A percentile compares a stretch with the other conserved stretches of the same genome.
Evolutionary conservation across 2,113 vertebrate species (phyloP).

Genomic region (Mormyrus iriodes): DNA sequence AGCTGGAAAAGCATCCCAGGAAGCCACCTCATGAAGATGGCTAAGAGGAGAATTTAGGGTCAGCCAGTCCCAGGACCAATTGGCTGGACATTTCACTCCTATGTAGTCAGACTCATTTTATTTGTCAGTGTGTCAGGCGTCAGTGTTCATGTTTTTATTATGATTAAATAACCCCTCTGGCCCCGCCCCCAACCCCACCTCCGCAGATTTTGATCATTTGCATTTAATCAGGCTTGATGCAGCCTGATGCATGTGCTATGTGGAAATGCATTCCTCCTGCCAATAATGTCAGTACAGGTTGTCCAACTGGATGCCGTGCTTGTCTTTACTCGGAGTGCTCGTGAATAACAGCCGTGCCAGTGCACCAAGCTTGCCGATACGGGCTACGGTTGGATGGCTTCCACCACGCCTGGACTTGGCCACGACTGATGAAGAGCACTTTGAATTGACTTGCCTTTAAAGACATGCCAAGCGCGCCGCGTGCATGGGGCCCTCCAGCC

Average conservation of each 20-base stretch:
- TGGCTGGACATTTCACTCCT: background rate
- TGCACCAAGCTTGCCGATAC: background rate
- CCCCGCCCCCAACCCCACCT: background rate
- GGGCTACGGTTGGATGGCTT: background rate
- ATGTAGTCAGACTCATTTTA: background rate
- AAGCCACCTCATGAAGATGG: background rate
- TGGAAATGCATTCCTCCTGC: background rate
- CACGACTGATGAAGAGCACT: background rate
- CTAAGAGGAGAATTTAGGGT: background rate
- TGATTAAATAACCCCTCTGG: background rate
- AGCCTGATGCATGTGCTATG: background rate
- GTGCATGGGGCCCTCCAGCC: background rate
- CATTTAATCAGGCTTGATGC: background rate
- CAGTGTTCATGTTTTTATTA: background rate
- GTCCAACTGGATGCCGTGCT: background rate
- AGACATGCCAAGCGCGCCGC: background rate
- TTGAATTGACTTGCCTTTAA: slow-evolving; percentile 5
- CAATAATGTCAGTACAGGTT: background rate
- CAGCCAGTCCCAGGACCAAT: too few relatives aligned
- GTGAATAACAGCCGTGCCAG: background rate
- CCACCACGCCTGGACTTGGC: background rate
- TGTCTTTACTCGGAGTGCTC: background rate
- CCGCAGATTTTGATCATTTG: background rate
- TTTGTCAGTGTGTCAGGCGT: too few relatives aligned
- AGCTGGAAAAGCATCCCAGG: too few relatives aligned